phyloP scores from a whole-genome alignment of 2,888 invertebrate genomes.

The Lepas anatifera region DNA sequence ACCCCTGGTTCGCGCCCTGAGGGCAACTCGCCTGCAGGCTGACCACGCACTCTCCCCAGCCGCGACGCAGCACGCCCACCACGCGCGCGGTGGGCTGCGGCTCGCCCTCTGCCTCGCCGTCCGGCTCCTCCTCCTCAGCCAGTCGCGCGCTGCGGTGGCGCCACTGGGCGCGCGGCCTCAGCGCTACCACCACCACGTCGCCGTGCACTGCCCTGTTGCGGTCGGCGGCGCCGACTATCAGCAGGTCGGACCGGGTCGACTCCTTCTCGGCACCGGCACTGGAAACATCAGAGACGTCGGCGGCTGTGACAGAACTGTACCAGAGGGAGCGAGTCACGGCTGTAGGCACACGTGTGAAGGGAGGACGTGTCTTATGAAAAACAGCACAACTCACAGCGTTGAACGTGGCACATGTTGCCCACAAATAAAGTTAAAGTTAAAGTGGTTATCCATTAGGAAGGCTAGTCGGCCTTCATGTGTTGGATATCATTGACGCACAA shows the following conservation, averaged over 20 bases:
- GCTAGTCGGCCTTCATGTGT: too few relatives aligned
- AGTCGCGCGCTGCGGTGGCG: conserved; percentile 26
- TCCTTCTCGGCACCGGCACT: conserved; percentile 27
- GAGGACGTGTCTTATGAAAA: too few relatives aligned
- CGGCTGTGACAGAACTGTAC: too few relatives aligned
- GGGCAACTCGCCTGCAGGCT: conserved; percentile 57
- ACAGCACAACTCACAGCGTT: too few relatives aligned
- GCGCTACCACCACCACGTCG: conserved; percentile 32
- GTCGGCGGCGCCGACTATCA: conserved; percentile 30
- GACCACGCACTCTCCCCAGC: conserved; percentile 97
- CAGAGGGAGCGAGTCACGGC: too few relatives aligned
- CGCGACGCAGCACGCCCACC: conserved; percentile 86
- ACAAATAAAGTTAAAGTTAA: too few relatives aligned
- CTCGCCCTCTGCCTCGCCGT: conserved; percentile 12
- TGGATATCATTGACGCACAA: too few relatives aligned
- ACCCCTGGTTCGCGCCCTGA: too few relatives aligned
- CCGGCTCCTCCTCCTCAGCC: conserved; percentile 9
- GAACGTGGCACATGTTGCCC: too few relatives aligned
- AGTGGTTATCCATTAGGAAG: too few relatives aligned
- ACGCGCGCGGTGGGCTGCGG: conserved; percentile 36
- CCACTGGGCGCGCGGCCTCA: conserved; percentile 30
- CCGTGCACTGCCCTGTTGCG: conserved; percentile 35
- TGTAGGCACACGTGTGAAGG: too few relatives aligned
- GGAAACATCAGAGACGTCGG: too few relatives aligned
- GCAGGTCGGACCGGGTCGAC: conserved; percentile 29